These are phyloP conservation scores for Gonocerus acuteangulatus DNA, from an alignment of 2,888 invertebrate species.

Conservation along the genomic window DNA sequence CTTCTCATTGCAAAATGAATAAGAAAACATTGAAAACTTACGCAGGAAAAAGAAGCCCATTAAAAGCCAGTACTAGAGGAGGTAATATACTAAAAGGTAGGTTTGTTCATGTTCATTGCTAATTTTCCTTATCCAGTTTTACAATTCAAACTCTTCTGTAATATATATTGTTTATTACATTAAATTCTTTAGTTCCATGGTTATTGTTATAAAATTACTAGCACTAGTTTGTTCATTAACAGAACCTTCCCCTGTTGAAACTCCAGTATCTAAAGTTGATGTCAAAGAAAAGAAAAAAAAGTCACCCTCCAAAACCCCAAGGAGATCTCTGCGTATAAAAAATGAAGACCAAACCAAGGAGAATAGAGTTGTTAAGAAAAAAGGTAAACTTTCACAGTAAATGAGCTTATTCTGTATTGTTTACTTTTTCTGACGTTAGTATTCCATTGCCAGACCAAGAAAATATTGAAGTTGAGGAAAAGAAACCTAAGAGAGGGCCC, in stretches of 20 bases:
- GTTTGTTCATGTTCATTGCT: neutral
- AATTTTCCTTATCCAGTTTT: neutral
- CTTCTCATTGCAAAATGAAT: constrained; percentile 1
- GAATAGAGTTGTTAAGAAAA: constrained; percentile 11
- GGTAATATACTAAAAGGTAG: constrained; percentile 15
- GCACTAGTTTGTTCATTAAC: neutral
- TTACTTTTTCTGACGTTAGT: neutral
- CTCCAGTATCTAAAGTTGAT: neutral
- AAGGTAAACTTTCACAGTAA: constrained; percentile 5
- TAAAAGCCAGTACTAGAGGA: constrained; percentile 15
- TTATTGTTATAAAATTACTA: too few species aligned
- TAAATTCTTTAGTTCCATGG: too few species aligned
- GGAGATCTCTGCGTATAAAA: constrained; percentile 15
- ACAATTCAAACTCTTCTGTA: too few species aligned
- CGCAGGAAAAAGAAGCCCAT: constrained; percentile 8
- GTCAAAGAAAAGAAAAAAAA: neutral
- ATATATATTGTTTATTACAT: too few species aligned
- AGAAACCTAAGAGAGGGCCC: too few species aligned
- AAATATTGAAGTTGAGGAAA: constrained; percentile 1
- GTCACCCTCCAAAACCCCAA: neutral
- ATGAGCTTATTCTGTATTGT: neutral
- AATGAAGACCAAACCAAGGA: constrained; percentile 9
- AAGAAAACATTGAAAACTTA: constrained; percentile 19
- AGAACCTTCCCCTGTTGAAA: neutral
- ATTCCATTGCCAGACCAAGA: constrained; percentile 6